Evolutionary conservation across 2,113 vertebrate species (phyloP).

Genomic region (Bubalus kerabau): DNA sequence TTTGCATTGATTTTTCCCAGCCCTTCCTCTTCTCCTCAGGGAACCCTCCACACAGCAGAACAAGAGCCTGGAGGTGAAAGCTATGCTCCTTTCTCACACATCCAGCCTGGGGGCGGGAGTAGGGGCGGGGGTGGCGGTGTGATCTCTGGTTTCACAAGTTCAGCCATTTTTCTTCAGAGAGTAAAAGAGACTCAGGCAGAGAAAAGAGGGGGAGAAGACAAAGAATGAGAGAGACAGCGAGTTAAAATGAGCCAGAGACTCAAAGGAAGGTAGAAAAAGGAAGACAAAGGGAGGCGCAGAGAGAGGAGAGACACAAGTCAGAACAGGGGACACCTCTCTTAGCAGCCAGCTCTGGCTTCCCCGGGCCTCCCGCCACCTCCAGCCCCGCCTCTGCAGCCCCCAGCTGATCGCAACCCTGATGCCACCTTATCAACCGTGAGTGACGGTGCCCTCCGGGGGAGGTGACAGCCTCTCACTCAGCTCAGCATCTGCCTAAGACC

Average conservation of each 20-base stretch:
- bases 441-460: background rate
- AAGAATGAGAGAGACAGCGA: background rate
- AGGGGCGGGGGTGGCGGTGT: slow-evolving; percentile 32
- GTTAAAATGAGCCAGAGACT: background rate
- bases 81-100: background rate
- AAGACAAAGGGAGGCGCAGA: rapidly evolving
- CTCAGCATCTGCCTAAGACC: slow-evolving; percentile 38
- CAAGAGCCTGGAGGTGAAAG: background rate
- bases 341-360: slow-evolving; percentile 1
- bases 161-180: slow-evolving; percentile 59
- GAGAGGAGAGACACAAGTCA: background rate
- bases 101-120: background rate
- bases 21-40: background rate
- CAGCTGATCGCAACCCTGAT: rapidly evolving
- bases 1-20: slow-evolving; percentile 16
- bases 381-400: background rate
- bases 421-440: background rate
- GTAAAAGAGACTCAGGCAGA: background rate
- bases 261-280: background rate
- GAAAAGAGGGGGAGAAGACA: background rate
- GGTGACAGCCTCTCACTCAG: slow-evolving; percentile 34
- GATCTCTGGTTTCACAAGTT: slow-evolving; percentile 70
- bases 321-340: background rate
- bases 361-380: background rate
- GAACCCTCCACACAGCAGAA: background rate